Conservation (phyloP, 2,113 vertebrate genomes). For the Eubucco bourcierii region DNA sequence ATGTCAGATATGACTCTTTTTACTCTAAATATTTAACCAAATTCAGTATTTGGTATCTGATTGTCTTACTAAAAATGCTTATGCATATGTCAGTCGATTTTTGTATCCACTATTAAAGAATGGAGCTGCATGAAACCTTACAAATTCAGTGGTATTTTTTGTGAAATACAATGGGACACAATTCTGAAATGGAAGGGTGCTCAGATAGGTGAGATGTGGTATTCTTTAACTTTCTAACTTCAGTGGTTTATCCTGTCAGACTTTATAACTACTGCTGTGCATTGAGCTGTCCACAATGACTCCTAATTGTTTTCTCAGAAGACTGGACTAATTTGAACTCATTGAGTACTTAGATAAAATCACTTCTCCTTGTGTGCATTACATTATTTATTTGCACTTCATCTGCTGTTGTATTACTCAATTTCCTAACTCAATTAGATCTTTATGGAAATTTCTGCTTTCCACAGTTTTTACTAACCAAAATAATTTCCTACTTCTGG, state of each 20-base stretch:
- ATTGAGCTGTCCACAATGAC: slow-evolving; percentile 74
- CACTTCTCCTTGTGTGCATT: slow-evolving; percentile 57
- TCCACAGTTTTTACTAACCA: slow-evolving; percentile 55
- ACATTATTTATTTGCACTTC: slow-evolving; percentile 65
- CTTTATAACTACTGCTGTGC: slow-evolving; percentile 58
- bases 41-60: neutral
- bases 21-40: neutral
- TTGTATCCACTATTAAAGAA: neutral
- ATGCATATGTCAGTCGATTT: neutral
- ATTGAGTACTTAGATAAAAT: slow-evolving; percentile 38
- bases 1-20: slow-evolving; percentile 28
- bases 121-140: slow-evolving; percentile 1
- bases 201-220: slow-evolving; percentile 14
- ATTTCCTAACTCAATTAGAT: slow-evolving; percentile 42
- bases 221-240: slow-evolving; percentile 59
- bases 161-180: neutral
- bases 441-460: slow-evolving; percentile 20
- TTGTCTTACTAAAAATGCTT: slow-evolving; percentile 13
- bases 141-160: neutral
- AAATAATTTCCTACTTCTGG: slow-evolving; percentile 31
- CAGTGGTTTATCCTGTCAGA: slow-evolving; percentile 44
- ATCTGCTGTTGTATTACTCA: slow-evolving; percentile 57
- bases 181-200: neutral
- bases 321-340: slow-evolving; percentile 62
- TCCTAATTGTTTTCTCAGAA: slow-evolving; percentile 62